Evolutionary conservation across 2,888 invertebrate genomes (phyloP), one percentile per base, ranked within the genome.

Genomic region (Colletes collaris): DNA sequence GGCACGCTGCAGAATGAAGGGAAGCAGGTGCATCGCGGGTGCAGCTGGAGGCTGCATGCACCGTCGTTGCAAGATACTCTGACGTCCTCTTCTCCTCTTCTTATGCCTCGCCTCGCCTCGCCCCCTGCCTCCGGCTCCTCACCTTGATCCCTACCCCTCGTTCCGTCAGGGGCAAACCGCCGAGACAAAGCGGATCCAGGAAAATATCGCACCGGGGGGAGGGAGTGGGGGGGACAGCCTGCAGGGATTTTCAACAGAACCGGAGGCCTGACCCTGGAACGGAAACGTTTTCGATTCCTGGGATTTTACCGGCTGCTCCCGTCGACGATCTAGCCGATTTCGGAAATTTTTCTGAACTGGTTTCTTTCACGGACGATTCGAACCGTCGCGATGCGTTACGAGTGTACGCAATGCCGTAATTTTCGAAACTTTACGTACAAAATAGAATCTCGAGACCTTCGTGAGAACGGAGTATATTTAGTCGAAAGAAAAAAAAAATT

Each of bases 41-140:
- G 88, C 88, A 89, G 88, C 88, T 87, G 88, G 84, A 85, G 83
- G 86, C 86, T 86, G 86, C 84, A 75, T 77, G 65, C 73, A 67
- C 62, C 78, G 69, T 79, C 81, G 71, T 81, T 80, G 81, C 78
- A 73, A 78, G 80, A 83, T 83, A 81, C 76, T 76, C 74, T 66
- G 76, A 79, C 77, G 63, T 77, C 72, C 68, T 68, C 53, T 63
- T 76, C 76, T 76, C 55, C 70, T 70, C 66, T 67, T 72, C 72
- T 72, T 76, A 37, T 62, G 62, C 66, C 27, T 76, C 70, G 53
- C 49, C 59, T 40, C 58, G 52, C 16, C 73, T 19, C 66, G 44
- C 52, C 63, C 11, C 46, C 64, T 13, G 37, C 19, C 50, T 16
- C 56, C 66, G 19, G n/a, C 40, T 50, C 58, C 52, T 56, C 70